These are phyloP conservation scores for Epiblema foenella DNA, from an alignment of 2,888 invertebrate species.

Conservation along the genomic window DNA sequence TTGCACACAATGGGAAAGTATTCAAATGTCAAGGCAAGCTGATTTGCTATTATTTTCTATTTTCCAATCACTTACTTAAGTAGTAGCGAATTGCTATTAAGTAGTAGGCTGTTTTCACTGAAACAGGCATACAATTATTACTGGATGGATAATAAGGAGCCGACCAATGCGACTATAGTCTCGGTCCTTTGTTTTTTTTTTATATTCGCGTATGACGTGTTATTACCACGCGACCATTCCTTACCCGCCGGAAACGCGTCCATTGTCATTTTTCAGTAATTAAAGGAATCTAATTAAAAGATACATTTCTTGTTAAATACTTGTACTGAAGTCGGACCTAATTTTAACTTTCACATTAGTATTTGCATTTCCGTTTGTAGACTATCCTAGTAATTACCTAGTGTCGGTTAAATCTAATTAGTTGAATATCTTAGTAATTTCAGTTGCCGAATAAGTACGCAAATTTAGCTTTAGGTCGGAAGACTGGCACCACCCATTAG, in stretches of 20 bases:
- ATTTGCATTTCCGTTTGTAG: background rate
- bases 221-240: constrained; percentile 4
- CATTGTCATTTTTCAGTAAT: constrained; percentile 21
- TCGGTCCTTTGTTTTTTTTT: constrained; percentile 18
- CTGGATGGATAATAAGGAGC: constrained; percentile 7
- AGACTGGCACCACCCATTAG: too few species aligned
- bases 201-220: constrained; percentile 13
- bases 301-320: constrained; percentile 15
- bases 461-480: too few species aligned
- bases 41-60: constrained; percentile 30
- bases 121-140: constrained; percentile 31
- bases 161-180: constrained; percentile 18
- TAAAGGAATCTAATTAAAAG: constrained; percentile 17
- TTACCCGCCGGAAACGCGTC: background rate
- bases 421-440: too few species aligned
- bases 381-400: background rate
- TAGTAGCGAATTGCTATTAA: constrained; percentile 35
- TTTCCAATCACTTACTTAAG: constrained; percentile 36
- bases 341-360: background rate
- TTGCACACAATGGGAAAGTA: constrained; percentile 27
- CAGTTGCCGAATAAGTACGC: too few species aligned
- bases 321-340: background rate
- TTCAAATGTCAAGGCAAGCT: constrained; percentile 30
- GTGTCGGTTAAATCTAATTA: too few species aligned
- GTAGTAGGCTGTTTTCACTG: constrained; percentile 27